Base-by-base conservation (phyloP, 2,113 vertebrate genomes). In the Pedionomus torquatus region DNA sequence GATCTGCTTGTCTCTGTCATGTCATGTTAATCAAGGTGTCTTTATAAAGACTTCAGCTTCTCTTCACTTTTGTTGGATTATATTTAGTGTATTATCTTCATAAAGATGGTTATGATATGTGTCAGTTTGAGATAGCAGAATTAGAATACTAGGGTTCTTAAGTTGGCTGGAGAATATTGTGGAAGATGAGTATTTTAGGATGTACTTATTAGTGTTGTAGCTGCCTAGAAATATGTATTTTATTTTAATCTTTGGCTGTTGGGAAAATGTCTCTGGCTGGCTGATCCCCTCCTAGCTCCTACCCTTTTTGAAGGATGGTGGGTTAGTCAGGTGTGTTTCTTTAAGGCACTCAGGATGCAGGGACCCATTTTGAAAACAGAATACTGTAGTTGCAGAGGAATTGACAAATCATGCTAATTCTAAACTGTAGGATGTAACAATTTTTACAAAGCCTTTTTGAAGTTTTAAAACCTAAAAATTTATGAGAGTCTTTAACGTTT, bases 1-100 rank as follows among this genome's bases (percentile, higher is more conserved):
- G 24, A 65, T 41, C 13, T 91, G 26, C 51, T 93, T 48, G 8
- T 87, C 46, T 83, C 61, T 93, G 82, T 90, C 63, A 86, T 80
- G 68, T 94, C 60, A 61, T 0, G 35, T 61, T 61, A 61, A 39
- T 61, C 57, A 79, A 87, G 26, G 24, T 91, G 21, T 76, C 84
- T 96, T 83, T 86, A 35, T 61, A 85, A 94, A 89, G 66, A 25
- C 63, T 95, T 91, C 5, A 72, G 51, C 80, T 91, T 85, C 28
- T 86, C 48, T 72, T 90, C n/a, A 72, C 44, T 91, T 93, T 70
- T 94, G 9, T 92, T 78, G 43, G 33, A 60, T 60, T 97, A 61
- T 94, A 54, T 95, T 93, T 95, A 78, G 55, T 78, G 55, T 52
- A 18, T 71, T 90, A 33, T 90, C 55, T 90, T 92, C 8, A 3